Percentiles rank a stretch among this genome's conserved stretches.
These are phyloP conservation scores for Rhadina sibilatrix DNA, from an alignment of 2,113 vertebrate species.

Conservation along the genomic window DNA sequence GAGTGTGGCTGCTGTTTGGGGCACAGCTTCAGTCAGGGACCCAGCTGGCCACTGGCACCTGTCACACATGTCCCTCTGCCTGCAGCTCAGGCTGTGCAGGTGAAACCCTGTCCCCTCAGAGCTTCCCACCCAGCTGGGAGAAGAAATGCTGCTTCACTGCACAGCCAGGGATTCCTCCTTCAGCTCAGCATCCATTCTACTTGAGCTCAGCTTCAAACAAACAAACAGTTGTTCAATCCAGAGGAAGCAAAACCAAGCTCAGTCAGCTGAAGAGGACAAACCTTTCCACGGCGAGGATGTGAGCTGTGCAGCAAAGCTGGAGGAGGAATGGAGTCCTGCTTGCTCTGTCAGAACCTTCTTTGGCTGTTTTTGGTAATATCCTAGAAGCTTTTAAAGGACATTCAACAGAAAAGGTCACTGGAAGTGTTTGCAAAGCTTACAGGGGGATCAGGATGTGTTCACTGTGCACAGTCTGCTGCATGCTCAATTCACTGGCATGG, in stretches of 20 bases:
- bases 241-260: neutral
- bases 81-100: neutral
- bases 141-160: neutral
- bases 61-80: neutral
- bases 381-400: slow-evolving; percentile 69
- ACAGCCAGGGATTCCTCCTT: neutral
- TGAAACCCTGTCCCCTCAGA: neutral
- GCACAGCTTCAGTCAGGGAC: neutral
- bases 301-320: neutral
- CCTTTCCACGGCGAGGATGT: neutral
- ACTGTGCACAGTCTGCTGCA: slow-evolving; percentile 62
- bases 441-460: slow-evolving; percentile 63
- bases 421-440: slow-evolving; percentile 74
- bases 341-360: slow-evolving; percentile 8
- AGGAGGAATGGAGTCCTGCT: neutral
- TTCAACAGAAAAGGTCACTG: slow-evolving; percentile 68
- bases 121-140: neutral
- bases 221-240: neutral
- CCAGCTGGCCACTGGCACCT: too few species aligned
- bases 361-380: slow-evolving; percentile 38
- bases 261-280: neutral
- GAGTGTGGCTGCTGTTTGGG: fast-evolving
- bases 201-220: neutral
- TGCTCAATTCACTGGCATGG: slow-evolving; percentile 72
- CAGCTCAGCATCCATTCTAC: neutral